These are phyloP conservation scores for Lophura nycthemera DNA, from an alignment of 2,113 vertebrate species.

Conservation along the genomic window DNA sequence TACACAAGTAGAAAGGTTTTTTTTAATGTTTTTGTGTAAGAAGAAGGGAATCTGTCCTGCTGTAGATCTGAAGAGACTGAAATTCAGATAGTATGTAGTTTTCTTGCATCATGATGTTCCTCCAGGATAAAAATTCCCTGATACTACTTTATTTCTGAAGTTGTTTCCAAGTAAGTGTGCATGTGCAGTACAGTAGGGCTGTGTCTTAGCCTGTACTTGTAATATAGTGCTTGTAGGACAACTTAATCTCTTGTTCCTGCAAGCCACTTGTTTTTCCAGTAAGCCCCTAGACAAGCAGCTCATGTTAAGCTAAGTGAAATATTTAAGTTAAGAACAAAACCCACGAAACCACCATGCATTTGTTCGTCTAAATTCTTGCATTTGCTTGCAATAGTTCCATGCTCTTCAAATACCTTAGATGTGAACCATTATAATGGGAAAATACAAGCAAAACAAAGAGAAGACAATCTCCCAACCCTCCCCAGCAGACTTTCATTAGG, in stretches of 20 bases:
- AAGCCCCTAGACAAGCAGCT: not conserved
- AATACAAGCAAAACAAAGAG: not conserved
- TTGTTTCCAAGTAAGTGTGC: not conserved
- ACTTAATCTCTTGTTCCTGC: not conserved
- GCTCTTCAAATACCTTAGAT: not conserved
- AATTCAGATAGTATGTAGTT: not conserved
- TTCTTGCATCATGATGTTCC: not conserved
- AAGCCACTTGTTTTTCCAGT: not conserved
- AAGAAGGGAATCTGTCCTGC: not conserved
- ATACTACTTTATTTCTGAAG: not conserved
- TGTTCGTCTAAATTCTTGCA: not conserved
- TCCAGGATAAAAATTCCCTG: not conserved
- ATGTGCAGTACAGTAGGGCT: not conserved
- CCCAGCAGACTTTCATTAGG: not conserved
- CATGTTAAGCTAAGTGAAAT: not conserved
- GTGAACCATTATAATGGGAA: not conserved
- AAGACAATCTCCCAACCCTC: not conserved
- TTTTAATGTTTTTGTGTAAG: not conserved
- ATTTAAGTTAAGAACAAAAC: not conserved
- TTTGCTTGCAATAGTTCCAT: not conserved
- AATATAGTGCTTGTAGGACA: not conserved
- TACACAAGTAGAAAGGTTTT: not conserved
- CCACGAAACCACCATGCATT: not conserved
- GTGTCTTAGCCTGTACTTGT: not conserved
- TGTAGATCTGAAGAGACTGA: not conserved